Conservation (phyloP, 2,113 vertebrate genomes). For the Sturnira hondurensis region DNA sequence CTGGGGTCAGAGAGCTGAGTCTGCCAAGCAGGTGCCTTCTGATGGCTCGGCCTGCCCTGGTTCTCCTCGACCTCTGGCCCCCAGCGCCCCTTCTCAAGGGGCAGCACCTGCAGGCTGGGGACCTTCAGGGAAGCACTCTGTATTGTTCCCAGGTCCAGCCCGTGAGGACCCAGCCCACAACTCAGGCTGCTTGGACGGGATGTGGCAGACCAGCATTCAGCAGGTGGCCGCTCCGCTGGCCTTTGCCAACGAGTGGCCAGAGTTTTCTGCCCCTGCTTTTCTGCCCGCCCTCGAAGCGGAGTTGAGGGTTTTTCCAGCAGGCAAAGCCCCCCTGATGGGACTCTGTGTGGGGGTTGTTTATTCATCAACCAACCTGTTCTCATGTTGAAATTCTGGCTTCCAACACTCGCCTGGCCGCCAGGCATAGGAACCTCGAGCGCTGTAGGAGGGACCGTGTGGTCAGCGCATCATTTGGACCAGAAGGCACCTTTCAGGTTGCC, state of each 20-base stretch:
- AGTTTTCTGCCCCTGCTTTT: neutral
- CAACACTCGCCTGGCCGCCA: accelerated
- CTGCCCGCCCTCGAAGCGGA: neutral
- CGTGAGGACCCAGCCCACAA: neutral
- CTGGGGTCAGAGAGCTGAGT: neutral
- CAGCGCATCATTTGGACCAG: no score
- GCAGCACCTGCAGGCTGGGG: neutral
- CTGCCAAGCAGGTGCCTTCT: neutral
- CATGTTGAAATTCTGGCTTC: neutral
- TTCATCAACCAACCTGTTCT: neutral
- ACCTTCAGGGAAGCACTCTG: neutral
- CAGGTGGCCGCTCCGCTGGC: accelerated
- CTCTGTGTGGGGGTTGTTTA: neutral
- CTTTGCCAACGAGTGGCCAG: neutral
- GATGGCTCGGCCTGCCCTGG: no score
- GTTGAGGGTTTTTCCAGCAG: neutral
- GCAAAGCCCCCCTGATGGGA: neutral
- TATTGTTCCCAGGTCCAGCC: neutral
- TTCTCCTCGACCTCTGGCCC: neutral
- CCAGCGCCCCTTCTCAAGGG: accelerated
- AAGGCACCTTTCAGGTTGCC: accelerated
- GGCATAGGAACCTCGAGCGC: accelerated
- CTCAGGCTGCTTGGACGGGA: neutral
- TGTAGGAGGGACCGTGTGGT: accelerated
- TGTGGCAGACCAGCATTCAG: neutral